Percentiles rank a stretch among this genome's conserved stretches.
Evolutionary conservation across 2,113 vertebrate species (phyloP).

Genomic region (Rhinichthys klamathensis): DNA sequence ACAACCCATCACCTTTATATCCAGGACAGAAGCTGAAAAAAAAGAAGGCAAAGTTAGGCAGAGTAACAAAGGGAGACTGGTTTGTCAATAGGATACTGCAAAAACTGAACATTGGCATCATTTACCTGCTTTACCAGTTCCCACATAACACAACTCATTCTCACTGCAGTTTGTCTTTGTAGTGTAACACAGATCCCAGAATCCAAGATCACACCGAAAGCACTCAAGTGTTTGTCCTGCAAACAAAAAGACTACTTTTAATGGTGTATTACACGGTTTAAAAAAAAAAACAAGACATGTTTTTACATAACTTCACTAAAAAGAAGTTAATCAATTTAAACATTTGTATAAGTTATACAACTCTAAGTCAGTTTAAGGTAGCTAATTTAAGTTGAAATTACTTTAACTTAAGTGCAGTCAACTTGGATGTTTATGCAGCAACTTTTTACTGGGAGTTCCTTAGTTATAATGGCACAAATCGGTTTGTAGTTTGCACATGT

Average conservation of each 20-base stretch:
- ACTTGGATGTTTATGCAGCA: no score
- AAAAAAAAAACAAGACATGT: no score
- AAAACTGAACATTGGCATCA: neutral
- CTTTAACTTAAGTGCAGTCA: no score
- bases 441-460: no score
- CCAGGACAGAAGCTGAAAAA: slow-evolving; percentile 42
- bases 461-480: neutral
- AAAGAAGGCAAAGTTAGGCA: neutral
- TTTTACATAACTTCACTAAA: no score
- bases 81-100: neutral
- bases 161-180: slow-evolving; percentile 47
- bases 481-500: neutral
- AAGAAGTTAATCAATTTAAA: no score
- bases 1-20: slow-evolving; percentile 51
- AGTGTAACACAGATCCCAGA: slow-evolving; percentile 50
- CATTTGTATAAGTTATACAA: neutral
- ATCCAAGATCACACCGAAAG: slow-evolving; percentile 50
- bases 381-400: no score
- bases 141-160: slow-evolving; percentile 48
- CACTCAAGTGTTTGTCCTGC: slow-evolving; percentile 47
- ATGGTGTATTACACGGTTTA: no score
- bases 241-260: neutral
- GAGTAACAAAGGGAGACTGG: neutral
- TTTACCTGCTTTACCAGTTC: slow-evolving; percentile 50
- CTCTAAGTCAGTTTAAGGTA: no score